These are phyloP conservation scores for Bombycilla garrulus DNA, from an alignment of 2,113 vertebrate genomes.

Conservation along the genomic window DNA sequence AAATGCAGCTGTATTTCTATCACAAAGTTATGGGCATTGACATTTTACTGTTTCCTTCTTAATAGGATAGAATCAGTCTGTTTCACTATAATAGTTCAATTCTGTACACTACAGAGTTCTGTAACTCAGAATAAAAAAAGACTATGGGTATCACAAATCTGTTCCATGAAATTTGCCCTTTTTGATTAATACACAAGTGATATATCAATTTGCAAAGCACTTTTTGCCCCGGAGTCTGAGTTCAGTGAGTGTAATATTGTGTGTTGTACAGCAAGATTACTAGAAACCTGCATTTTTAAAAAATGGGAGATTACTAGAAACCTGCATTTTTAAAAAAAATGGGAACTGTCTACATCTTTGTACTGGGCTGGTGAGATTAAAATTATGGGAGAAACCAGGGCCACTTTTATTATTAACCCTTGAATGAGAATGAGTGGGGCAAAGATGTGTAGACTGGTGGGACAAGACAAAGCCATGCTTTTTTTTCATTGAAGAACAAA, in stretches of 20 bases:
- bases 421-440: not conserved
- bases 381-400: not conserved
- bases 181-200: not conserved
- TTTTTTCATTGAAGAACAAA: not conserved
- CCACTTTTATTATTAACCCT: not conserved
- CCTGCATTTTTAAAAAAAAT: not conserved
- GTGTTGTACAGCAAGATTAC: not conserved
- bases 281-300: not conserved
- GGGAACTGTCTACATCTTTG: not conserved
- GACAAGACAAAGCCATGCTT: not conserved
- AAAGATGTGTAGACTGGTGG: not conserved
- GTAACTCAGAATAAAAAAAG: not conserved
- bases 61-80: not conserved
- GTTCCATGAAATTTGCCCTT: not conserved
- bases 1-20: not conserved
- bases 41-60: not conserved
- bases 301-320: not conserved
- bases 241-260: not conserved
- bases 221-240: not conserved
- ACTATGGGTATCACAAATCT: not conserved
- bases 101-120: not conserved
- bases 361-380: not conserved
- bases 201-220: not conserved
- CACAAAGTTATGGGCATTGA: not conserved
- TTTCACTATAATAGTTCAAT: not conserved